Percentiles rank a stretch among this genome's conserved stretches.
These are phyloP conservation scores for Eucera pruinosa DNA, from an alignment of 2,888 invertebrate species.

Conservation along the genomic window DNA sequence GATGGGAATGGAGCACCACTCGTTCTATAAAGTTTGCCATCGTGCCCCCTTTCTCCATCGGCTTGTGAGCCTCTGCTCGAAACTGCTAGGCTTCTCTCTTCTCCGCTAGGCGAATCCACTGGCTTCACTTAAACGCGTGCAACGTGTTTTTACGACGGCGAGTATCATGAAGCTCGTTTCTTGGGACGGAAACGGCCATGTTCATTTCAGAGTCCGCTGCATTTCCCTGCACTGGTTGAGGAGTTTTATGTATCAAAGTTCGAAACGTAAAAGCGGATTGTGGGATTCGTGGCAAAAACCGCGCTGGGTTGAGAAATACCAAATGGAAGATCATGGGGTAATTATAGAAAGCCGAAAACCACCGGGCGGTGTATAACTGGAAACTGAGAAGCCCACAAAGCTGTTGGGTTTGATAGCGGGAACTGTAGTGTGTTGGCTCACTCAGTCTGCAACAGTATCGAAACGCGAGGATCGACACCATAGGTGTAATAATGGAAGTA, in stretches of 20 bases:
- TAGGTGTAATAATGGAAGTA: neutral
- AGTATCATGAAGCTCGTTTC: neutral
- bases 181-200: neutral
- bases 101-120: neutral
- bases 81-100: too few species aligned
- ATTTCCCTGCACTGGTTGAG: neutral
- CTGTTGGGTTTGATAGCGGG: neutral
- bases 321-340: neutral
- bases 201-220: neutral
- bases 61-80: neutral
- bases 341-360: neutral
- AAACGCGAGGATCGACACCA: neutral
- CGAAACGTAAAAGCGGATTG: neutral
- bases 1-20: slow-evolving; percentile 60
- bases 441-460: neutral
- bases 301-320: neutral
- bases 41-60: slow-evolving; percentile 20
- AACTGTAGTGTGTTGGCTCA: too few species aligned
- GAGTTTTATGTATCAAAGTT: neutral
- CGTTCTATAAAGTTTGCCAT: slow-evolving; percentile 54
- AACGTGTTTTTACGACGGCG: neutral
- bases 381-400: neutral
- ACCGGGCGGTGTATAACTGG: neutral
- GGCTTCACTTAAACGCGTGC: neutral
- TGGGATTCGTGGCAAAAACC: neutral